These are phyloP conservation scores for Temnothorax unifasciatus DNA, from an alignment of 2,888 invertebrate species.

Conservation along the genomic window DNA sequence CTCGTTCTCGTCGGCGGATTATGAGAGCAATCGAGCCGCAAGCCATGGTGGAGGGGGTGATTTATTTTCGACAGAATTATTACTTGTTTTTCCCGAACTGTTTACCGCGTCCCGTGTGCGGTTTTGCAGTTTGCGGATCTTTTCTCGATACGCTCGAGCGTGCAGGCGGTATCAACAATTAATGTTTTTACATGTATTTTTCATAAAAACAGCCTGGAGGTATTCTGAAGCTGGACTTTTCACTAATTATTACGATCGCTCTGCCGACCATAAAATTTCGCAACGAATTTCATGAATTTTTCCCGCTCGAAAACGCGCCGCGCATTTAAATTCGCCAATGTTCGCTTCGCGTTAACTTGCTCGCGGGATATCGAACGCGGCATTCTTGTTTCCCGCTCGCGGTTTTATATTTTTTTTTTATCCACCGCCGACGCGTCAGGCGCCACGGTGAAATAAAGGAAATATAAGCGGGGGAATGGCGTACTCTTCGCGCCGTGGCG, in stretches of 20 bases:
- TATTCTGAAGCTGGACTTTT: background rate
- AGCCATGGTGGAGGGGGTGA: background rate
- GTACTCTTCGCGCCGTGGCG: constrained; percentile 44
- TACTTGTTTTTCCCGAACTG: constrained; percentile 43
- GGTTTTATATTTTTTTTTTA: constrained; percentile 12
- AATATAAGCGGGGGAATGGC: constrained; percentile 48
- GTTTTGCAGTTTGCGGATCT: constrained; percentile 21
- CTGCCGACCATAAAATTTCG: background rate
- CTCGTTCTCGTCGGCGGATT: background rate
- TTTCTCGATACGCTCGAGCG: background rate
- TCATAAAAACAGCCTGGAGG: background rate
- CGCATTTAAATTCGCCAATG: background rate
- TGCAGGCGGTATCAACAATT: constrained; percentile 31
- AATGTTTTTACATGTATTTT: constrained; percentile 7
- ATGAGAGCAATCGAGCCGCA: constrained; percentile 33
- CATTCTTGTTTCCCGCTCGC: background rate
- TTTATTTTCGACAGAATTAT: constrained; percentile 43
- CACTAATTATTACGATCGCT: constrained; percentile 29
- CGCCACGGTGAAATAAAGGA: constrained; percentile 54
- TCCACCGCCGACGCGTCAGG: constrained; percentile 5
- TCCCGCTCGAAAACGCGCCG: background rate
- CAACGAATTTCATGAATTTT: constrained; percentile 7
- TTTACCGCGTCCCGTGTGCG: constrained; percentile 29
- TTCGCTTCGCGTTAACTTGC: constrained; percentile 18
- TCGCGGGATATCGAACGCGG: constrained; percentile 36